Evolutionary conservation across 2,113 vertebrate genomes (phyloP), one percentile per base, ranked within the genome.

Genomic region (Ascaphus truei): DNA sequence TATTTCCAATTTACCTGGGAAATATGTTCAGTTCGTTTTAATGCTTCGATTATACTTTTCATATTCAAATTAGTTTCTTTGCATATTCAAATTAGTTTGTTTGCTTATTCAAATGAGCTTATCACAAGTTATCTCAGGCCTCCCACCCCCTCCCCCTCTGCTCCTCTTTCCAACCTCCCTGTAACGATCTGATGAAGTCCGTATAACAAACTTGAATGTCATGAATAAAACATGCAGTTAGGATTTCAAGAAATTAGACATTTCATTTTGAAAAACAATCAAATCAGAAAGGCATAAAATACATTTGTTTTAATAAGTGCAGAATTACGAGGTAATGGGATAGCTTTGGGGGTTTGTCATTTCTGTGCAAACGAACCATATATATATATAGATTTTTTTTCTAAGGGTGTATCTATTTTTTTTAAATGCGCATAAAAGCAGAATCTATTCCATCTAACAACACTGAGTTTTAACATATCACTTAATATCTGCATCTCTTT

Each of bases 311-410:
- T 91, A 91, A 92, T 92, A 90, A 91, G 88, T 80, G 77, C 75
- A 88, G 88, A 91, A 92, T 90, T 88, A 89, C 86, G 90, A 89
- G 87, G 89, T 92, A 92, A 92, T 88, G 88, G 89, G 84, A 91
- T 92, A 86, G 90, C 89, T 92, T 91, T 90, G 85, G 88, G 87
- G 87, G 91, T 88, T 88, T 88, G 81, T 76, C 84, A 86, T 83
- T 87, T 87, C 80, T 10, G 74, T 80, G 76, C 79, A 86, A 39
- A 39, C 37, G 33, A 66, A 87, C 90, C 88, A 86, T 83, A 85
- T 80, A 90, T 87, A 86, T 83, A 85, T 80, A 90, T 87, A 88
- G 88, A 86, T 87, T 80, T 61, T 86, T 90, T 91, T 91, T 86
- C 90, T 90, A 90, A 89, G 83, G 83, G 85, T 85, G 84, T 31